A percentile compares a stretch with the other conserved stretches of the same genome.
Evolutionary conservation across 2,888 invertebrate species (phyloP).

Genomic region (Galeruca laticollis): DNA sequence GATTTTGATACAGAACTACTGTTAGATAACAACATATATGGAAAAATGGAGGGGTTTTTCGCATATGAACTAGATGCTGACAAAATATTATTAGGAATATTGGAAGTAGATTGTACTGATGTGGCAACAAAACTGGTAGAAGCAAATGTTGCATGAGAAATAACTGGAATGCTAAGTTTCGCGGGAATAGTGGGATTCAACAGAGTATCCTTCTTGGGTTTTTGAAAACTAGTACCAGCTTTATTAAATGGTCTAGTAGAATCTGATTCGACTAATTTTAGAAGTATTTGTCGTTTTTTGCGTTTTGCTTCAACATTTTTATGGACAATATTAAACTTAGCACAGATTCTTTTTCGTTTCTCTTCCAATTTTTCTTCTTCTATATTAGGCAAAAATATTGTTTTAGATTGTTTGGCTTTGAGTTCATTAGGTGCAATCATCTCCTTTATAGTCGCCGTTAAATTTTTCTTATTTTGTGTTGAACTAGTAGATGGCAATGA

Average conservation of each 20-base stretch:
- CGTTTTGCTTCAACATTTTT: neutral
- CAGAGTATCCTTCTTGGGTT: neutral
- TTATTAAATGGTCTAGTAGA: neutral
- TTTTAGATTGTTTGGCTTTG: conserved; percentile 38
- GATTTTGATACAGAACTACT: too few relatives aligned
- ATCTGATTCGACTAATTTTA: neutral
- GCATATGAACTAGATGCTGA: too few relatives aligned
- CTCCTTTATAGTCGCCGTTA: conserved; percentile 40
- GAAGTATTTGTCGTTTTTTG: neutral
- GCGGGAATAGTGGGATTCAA: neutral
- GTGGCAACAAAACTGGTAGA: neutral
- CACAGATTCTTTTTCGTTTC: neutral
- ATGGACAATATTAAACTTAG: neutral
- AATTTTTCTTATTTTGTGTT: conserved; percentile 19
- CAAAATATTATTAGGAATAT: too few relatives aligned
- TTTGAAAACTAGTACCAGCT: neutral
- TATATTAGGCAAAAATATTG: conserved; percentile 37
- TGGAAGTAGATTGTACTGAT: neutral
- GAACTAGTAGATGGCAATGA: conserved; percentile 1
- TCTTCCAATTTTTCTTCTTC: conserved; percentile 27
- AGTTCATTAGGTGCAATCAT: conserved; percentile 35
- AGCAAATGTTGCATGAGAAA: too few relatives aligned
- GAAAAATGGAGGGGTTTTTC: too few relatives aligned
- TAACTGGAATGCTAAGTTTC: neutral
- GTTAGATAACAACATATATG: too few relatives aligned